These are phyloP conservation scores for Linyphia triangularis DNA, from an alignment of 2,888 invertebrate species.

Conservation along the genomic window DNA sequence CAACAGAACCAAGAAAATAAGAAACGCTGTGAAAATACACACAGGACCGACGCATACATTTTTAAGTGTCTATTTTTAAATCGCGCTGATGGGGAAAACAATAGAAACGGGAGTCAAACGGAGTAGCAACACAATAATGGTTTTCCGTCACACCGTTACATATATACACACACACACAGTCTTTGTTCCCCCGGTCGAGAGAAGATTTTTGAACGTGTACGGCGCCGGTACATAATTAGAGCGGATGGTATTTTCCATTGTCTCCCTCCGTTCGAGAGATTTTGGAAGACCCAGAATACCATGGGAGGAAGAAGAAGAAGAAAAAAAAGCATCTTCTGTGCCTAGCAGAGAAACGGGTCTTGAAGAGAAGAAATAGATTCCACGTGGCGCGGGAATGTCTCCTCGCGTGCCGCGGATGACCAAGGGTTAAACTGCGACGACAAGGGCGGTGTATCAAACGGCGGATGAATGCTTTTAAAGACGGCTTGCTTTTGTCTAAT, in stretches of 20 bases:
- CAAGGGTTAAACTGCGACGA: background rate
- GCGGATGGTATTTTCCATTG: slow-evolving; percentile 69
- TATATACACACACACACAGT: slow-evolving; percentile 18
- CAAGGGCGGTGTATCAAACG: background rate
- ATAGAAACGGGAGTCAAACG: slow-evolving; percentile 43
- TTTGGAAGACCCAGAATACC: slow-evolving; percentile 52
- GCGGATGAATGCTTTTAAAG: background rate
- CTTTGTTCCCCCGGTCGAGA: slow-evolving; percentile 17
- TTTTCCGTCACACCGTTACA: slow-evolving; percentile 49
- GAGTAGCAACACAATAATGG: slow-evolving; percentile 29
- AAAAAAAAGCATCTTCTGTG: background rate
- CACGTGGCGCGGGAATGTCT: background rate
- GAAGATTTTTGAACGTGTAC: slow-evolving; percentile 32
- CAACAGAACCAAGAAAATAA: background rate
- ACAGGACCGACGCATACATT: slow-evolving; percentile 20
- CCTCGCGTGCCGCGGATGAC: background rate
- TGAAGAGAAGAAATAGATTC: too few relatives aligned
- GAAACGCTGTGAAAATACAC: slow-evolving; percentile 23
- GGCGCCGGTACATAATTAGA: slow-evolving; percentile 70
- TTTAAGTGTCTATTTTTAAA: slow-evolving; percentile 71
- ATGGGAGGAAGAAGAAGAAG: background rate
- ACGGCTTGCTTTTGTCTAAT: background rate
- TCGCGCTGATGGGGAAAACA: slow-evolving; percentile 65
- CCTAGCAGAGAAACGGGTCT: too few relatives aligned
- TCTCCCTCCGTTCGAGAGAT: slow-evolving; percentile 43